Percentiles rank a stretch among this genome's conserved stretches.
These are phyloP conservation scores for Heliconius ethilla DNA, from an alignment of 2,888 invertebrate species.

Conservation along the genomic window DNA sequence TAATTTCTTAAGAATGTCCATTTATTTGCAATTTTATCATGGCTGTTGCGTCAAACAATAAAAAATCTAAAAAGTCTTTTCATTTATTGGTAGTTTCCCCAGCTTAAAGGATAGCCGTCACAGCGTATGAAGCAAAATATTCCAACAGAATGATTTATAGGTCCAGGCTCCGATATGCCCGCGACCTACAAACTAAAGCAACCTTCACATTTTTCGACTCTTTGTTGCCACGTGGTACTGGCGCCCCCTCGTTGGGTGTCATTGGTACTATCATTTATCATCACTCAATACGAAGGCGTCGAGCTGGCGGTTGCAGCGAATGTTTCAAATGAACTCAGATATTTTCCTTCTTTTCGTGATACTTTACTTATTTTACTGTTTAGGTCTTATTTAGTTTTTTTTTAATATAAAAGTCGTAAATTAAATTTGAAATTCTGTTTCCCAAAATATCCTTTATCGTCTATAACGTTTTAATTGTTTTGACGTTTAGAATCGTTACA, in stretches of 20 bases:
- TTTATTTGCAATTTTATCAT: not conserved
- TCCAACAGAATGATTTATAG: constrained; percentile 77
- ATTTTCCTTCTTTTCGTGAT: constrained; percentile 37
- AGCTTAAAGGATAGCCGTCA: constrained; percentile 19
- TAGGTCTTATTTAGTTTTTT: not conserved
- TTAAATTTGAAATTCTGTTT: no score
- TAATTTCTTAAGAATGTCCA: not conserved
- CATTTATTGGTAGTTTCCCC: constrained; percentile 13
- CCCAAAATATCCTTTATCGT: no score
- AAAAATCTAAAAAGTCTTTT: not conserved
- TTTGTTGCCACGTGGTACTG: constrained; percentile 77
- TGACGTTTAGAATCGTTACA: no score
- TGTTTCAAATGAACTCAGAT: constrained; percentile 48
- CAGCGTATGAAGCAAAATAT: constrained; percentile 55
- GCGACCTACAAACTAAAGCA: constrained; percentile 80
- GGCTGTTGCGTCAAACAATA: not conserved
- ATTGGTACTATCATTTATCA: constrained; percentile 77
- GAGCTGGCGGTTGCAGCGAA: constrained; percentile 70
- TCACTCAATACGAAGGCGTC: constrained; percentile 79
- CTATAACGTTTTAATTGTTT: no score
- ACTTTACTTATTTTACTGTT: constrained; percentile 11
- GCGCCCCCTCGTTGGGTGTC: constrained; percentile 75
- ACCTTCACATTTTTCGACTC: constrained; percentile 79
- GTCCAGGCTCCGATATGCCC: constrained; percentile 72
- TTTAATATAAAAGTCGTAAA: not conserved